Base-by-base conservation (phyloP, 2,113 vertebrate genomes). In the Erythrolamprus reginae region DNA sequence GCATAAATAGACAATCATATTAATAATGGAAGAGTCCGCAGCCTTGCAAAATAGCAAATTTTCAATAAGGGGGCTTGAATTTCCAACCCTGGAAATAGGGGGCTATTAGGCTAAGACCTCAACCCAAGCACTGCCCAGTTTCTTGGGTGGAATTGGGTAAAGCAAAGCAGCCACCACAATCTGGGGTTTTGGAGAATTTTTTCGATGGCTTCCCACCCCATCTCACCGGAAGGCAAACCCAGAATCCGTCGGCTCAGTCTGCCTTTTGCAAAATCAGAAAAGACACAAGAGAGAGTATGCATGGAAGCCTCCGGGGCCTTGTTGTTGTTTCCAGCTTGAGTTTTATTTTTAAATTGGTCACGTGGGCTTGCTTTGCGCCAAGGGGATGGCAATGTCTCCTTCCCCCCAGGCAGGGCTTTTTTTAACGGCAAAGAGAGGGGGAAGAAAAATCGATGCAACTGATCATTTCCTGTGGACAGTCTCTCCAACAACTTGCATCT, bases 181-280 rank as follows among this genome's bases (percentile, higher is more conserved):
- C 90, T 93, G 61, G 88, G 94, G 77, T 5, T 15, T 90, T 93
- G 93, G 38, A 92, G 61, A 58, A n/a, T n/a, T 38, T 17, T 24
- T 70, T 7, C 38, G 65, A 87, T 42, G 85, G 90, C 77, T 87
- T 90, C 82, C 33, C 4, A 28, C 15, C 28, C 5, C 12, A 24
- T 8, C 7, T 2, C 91, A 61, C 56, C 5, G 61, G n/a, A n/a
- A 33, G 12, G 61, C 65, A 15, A 28, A 28, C 93, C 91, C 89
- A 51, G 91, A 93, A 93, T 13, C 95, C 90, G 70, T 93, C 94
- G 84, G 77, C 93, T 45, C 45, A 5, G 45, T n/a, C 45, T 92
- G 95, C 93, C 93, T 89, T 92, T 88, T 61, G 90, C 4, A 61
- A 91, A 95, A 93, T 89, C 93, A 95, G 95, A 95, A 95, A 94